Conservation (phyloP, 2,797 vertebrate species). For the Falco cherrug region DNA sequence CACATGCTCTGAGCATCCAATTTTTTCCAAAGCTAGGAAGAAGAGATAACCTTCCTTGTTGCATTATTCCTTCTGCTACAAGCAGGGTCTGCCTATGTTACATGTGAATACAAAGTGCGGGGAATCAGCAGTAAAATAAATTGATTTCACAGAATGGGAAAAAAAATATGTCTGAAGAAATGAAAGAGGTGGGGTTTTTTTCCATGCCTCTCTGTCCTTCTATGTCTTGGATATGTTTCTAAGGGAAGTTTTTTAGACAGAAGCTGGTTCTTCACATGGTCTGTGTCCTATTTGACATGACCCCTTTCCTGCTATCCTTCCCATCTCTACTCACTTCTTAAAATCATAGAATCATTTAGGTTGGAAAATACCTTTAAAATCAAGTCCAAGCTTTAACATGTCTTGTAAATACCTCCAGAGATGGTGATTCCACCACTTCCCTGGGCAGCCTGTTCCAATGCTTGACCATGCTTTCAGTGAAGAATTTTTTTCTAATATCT, state of each 20-base stretch:
- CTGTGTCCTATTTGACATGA: background rate
- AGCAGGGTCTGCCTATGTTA: background rate
- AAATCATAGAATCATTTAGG: background rate
- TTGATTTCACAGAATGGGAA: background rate
- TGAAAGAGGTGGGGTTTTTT: accelerated
- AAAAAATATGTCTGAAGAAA: background rate
- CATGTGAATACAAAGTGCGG: background rate
- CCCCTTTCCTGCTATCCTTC: background rate
- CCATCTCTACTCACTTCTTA: background rate
- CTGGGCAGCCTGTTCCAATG: no score
- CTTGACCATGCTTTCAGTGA: no score
- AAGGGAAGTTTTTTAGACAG: background rate
- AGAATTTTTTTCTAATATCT: no score
- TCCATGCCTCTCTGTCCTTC: background rate
- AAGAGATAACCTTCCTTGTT: background rate
- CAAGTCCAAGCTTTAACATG: no score
- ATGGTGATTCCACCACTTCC: no score
- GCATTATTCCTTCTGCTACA: background rate
- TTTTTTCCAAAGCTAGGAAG: background rate
- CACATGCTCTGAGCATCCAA: accelerated
- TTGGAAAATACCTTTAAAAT: no score
- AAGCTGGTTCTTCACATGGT: background rate
- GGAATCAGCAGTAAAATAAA: background rate
- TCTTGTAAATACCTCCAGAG: no score
- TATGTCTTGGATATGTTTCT: background rate